A percentile compares a stretch with the other conserved stretches of the same genome.
phyloP scores from a whole-genome alignment of 2,797 vertebrate genomes.

The Hipposideros larvatus region DNA sequence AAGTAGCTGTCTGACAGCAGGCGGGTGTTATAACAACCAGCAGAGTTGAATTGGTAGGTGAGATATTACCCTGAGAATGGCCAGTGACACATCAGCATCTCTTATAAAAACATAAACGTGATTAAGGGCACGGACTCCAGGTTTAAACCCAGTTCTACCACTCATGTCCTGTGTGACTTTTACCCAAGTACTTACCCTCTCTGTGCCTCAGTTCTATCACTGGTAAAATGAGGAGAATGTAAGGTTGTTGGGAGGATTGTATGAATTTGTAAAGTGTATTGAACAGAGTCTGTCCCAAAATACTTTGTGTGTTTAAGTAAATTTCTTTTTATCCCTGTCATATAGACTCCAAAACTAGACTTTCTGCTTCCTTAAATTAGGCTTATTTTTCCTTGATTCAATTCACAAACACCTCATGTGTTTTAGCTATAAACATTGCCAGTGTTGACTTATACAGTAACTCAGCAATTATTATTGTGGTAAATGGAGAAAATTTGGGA shows the following conservation, averaged over 20 bases:
- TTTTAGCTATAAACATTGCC: not conserved
- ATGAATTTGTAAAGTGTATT: not conserved
- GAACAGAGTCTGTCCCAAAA: not conserved
- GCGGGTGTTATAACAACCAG: not conserved
- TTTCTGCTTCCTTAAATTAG: not conserved
- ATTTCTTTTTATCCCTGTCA: accelerated
- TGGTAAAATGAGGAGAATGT: not conserved
- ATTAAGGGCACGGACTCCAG: not conserved
- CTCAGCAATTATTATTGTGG: not conserved
- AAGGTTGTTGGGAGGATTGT: not conserved
- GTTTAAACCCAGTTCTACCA: not conserved
- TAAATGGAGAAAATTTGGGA: not conserved
- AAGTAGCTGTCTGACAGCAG: not conserved
- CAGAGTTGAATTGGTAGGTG: too few species aligned
- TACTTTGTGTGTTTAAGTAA: not conserved
- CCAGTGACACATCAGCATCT: not conserved
- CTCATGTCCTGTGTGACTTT: not conserved
- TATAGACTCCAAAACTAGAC: not conserved
- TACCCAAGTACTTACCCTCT: not conserved
- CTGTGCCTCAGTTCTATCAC: not conserved
- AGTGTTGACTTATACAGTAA: not conserved
- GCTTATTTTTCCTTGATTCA: not conserved
- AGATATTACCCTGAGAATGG: not conserved
- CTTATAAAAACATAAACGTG: not conserved
- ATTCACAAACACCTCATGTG: not conserved